Conservation (phyloP, 2,113 vertebrate species). For the crab-eating macaque (Macaca fascicularis) region T2T-MFA8v1.1 NC_088386.1:6828501-6829000, state of each 20-base stretch:
- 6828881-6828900: not conserved
- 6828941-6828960: not conserved
- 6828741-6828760: not conserved
- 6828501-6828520: not conserved
- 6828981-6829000: not conserved
- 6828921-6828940: not conserved
- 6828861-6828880: not conserved
- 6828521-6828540: not conserved
- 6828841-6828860: not conserved
- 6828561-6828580: not conserved
- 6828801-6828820: not conserved
- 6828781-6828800: not conserved
- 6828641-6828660: not conserved
- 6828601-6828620: not conserved
- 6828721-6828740: not conserved
- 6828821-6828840: not conserved
- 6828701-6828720: not conserved
- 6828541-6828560: not conserved
- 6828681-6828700: not conserved
- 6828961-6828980: not conserved
- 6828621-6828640: not conserved
- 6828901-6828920: not conserved
- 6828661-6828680: not conserved
- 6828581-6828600: not conserved
- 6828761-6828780: not conserved